phyloP scores from a whole-genome alignment of 2,797 vertebrate species.

The Danio aesculapii region DNA sequence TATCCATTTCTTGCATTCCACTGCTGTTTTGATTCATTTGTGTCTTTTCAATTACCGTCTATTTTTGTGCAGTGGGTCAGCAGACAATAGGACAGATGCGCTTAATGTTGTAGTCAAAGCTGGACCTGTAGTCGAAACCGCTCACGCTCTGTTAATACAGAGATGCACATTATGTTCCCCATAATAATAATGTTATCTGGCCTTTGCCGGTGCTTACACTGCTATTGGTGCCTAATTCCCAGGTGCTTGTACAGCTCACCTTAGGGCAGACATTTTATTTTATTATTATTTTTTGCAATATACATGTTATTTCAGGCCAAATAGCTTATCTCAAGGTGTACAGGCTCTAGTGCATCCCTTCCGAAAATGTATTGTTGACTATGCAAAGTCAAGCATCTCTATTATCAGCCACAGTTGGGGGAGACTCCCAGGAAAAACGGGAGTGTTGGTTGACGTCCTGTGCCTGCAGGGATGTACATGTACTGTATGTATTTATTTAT shows the following conservation, averaged over 20 bases:
- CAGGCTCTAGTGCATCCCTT: background rate
- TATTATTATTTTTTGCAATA: background rate
- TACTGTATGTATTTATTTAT: no score
- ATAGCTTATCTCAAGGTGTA: background rate
- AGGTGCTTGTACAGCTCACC: background rate
- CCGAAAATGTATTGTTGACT: background rate
- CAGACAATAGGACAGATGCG: constrained; percentile 6
- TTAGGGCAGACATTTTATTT: constrained; percentile 1
- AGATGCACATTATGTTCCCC: constrained; percentile 16
- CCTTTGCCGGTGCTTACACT: background rate
- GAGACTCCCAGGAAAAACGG: no score
- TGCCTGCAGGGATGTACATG: no score
- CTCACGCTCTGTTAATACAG: constrained; percentile 43
- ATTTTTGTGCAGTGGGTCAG: constrained; percentile 31
- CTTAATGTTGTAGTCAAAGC: constrained; percentile 17
- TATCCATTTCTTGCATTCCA: background rate
- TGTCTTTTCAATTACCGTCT: constrained; percentile 30
- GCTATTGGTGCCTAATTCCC: background rate
- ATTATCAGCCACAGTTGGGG: background rate
- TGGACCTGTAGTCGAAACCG: constrained; percentile 25
- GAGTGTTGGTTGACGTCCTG: no score
- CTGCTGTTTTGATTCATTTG: constrained; percentile 32
- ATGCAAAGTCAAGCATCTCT: constrained; percentile 9
- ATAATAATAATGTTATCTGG: constrained; percentile 31
- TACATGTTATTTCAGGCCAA: constrained; percentile 1